These are phyloP conservation scores for Mirounga angustirostris DNA, from an alignment of 2,113 vertebrate species.

Conservation along the genomic window DNA sequence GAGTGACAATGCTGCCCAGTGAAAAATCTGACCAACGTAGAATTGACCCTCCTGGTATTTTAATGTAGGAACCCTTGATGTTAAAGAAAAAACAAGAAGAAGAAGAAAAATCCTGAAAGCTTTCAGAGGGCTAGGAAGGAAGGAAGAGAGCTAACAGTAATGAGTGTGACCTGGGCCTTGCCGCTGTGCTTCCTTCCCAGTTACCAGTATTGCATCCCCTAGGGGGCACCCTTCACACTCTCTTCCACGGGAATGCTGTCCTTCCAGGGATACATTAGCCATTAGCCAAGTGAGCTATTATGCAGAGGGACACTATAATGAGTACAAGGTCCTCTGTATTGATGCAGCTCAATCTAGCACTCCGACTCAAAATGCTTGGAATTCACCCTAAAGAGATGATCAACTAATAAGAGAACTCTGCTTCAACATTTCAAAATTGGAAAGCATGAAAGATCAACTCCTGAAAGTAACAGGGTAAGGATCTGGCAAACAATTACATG, in stretches of 20 bases:
- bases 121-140: background rate
- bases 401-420: background rate
- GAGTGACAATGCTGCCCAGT: background rate
- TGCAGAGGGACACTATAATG: background rate
- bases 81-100: background rate
- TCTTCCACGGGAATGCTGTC: background rate
- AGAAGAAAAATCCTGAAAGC: background rate
- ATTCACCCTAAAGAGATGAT: background rate
- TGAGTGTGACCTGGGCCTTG: background rate
- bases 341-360: background rate
- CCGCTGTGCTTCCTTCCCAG: background rate
- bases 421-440: background rate
- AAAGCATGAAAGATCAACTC: background rate
- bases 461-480: background rate
- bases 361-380: background rate
- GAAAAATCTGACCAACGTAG: background rate
- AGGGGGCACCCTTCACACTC: background rate
- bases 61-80: background rate
- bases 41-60: background rate
- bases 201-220: background rate
- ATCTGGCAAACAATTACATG: background rate
- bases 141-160: background rate
- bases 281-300: background rate
- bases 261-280: background rate
- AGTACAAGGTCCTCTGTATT: background rate